phyloP scores from a whole-genome alignment of 2,888 invertebrate genomes.

The Fabriciana adippe region DNA sequence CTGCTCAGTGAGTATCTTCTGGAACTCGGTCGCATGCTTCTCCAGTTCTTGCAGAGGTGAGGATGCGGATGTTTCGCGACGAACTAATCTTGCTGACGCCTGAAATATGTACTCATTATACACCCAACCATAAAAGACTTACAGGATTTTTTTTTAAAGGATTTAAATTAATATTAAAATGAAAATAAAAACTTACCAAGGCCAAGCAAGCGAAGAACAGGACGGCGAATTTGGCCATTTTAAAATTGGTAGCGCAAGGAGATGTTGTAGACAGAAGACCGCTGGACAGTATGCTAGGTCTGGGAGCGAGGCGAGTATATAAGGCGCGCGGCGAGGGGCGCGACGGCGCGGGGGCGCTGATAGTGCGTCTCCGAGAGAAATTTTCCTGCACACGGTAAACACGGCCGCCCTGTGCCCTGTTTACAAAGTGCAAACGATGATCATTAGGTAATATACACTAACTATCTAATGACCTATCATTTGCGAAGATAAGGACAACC shows the following conservation, averaged over 20 bases:
- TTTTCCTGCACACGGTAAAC: constrained; percentile 44
- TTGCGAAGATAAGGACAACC: constrained; percentile 25
- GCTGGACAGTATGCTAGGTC: constrained; percentile 29
- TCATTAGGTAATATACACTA: constrained; percentile 39
- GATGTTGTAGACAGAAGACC: constrained; percentile 51
- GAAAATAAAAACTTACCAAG: constrained; percentile 56
- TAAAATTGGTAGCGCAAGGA: constrained; percentile 45
- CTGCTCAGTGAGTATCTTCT: constrained; percentile 61
- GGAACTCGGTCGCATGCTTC: constrained; percentile 63
- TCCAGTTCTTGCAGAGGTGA: constrained; percentile 53
- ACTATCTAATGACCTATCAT: constrained; percentile 26
- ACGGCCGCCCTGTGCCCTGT: constrained; percentile 46
- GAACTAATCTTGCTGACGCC: constrained; percentile 57
- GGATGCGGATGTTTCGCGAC: constrained; percentile 57
- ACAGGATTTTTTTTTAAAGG: neutral
- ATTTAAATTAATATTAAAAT: neutral
- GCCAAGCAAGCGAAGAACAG: constrained; percentile 63
- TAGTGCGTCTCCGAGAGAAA: constrained; percentile 40
- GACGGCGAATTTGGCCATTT: constrained; percentile 63
- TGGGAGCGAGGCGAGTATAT: constrained; percentile 46
- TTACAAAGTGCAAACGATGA: constrained; percentile 38
- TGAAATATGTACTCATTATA: constrained; percentile 36
- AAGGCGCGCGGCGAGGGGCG: constrained; percentile 35
- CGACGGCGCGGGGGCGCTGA: constrained; percentile 32
- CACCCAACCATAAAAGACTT: neutral